Evolutionary conservation across 1,140 invertebrate species (phyloP).

Genomic region (Metaphire vulgaris): DNA sequence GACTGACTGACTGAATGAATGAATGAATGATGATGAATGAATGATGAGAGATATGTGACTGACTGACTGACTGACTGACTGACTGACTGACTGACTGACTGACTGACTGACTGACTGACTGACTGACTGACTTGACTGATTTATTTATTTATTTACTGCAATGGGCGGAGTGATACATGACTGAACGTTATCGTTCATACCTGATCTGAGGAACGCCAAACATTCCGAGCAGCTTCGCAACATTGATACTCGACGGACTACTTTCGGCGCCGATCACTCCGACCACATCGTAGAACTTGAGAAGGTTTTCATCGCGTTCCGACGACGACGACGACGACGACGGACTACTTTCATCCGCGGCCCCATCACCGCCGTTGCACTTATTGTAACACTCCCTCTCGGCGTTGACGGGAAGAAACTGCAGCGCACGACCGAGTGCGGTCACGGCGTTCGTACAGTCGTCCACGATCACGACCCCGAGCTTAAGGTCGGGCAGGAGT

Average conservation of each 20-base stretch:
- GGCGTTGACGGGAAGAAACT: conserved; percentile 19
- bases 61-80: no score
- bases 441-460: conserved; percentile 25
- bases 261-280: conserved; percentile 27
- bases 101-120: no score
- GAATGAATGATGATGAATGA: no score
- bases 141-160: no score
- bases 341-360: neutral
- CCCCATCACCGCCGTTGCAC: neutral
- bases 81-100: no score
- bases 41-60: no score
- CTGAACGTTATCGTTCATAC: neutral
- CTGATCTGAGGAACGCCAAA: conserved; percentile 38
- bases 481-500: conserved; percentile 6
- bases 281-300: conserved; percentile 22
- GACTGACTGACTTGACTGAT: no score
- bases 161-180: no score
- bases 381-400: neutral
- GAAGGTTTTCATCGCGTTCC: neutral
- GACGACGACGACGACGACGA: neutral
- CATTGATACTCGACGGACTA: conserved; percentile 31
- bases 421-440: conserved; percentile 12
- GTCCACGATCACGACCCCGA: conserved; percentile 25
- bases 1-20: no score
- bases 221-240: conserved; percentile 32